Conservation (phyloP, 2,113 vertebrate species). For the Gymnobelideus leadbeateri region DNA sequence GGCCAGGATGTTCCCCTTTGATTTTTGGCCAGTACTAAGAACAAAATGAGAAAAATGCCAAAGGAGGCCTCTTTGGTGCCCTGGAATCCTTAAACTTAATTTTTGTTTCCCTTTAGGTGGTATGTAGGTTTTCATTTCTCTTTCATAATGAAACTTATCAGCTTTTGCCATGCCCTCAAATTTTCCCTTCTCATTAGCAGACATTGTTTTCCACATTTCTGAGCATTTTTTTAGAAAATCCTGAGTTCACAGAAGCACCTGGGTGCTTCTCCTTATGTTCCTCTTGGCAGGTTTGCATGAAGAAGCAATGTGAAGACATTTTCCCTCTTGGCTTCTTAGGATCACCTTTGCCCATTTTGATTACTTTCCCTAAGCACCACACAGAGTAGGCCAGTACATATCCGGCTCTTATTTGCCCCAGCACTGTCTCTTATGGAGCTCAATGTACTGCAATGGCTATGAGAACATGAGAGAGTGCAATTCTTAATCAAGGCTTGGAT, state of each 20-base stretch:
- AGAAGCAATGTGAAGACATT: slow-evolving; percentile 98
- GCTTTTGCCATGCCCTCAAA: slow-evolving; percentile 98
- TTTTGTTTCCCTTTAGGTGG: slow-evolving; percentile 95
- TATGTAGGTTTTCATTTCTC: slow-evolving; percentile 97
- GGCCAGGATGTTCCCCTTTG: slow-evolving; percentile 92
- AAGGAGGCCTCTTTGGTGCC: slow-evolving; percentile 98
- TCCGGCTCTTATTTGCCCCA: too few species aligned
- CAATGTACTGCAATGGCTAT: too few species aligned
- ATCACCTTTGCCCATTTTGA: slow-evolving; percentile 95
- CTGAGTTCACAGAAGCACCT: slow-evolving; percentile 93
- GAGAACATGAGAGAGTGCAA: slow-evolving; percentile 43
- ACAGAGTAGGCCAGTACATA: too few species aligned
- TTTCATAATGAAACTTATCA: slow-evolving; percentile 96
- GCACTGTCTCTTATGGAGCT: too few species aligned
- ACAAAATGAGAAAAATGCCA: slow-evolving; percentile 98
- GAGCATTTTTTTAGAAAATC: slow-evolving; percentile 98
- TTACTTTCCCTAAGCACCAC: slow-evolving; percentile 78
- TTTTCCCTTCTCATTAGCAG: slow-evolving; percentile 95
- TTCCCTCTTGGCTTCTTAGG: slow-evolving; percentile 96
- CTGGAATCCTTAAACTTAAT: slow-evolving; percentile 98
- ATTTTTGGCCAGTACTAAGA: slow-evolving; percentile 96
- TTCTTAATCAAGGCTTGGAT: slow-evolving; percentile 75
- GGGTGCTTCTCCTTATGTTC: slow-evolving; percentile 99
- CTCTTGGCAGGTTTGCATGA: slow-evolving; percentile 97
- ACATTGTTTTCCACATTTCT: slow-evolving; percentile 98